phyloP scores from a whole-genome alignment of 2,113 vertebrate genomes.

The Gopherus evgoodei region DNA sequence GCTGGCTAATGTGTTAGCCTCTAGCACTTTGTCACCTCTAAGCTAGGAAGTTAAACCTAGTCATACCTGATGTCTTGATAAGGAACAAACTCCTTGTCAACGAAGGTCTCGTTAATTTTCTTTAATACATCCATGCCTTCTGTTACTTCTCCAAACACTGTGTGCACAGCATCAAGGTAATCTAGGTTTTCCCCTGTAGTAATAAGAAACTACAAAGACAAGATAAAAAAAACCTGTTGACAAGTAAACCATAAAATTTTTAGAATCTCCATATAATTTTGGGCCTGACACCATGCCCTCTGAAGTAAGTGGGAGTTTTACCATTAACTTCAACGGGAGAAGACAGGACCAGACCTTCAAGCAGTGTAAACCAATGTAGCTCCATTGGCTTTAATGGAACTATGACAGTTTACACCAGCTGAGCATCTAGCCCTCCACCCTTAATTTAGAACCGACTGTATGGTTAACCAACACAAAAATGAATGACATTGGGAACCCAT shows the following conservation, averaged over 20 bases:
- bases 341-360: not conserved
- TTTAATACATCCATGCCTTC: conserved; percentile 94
- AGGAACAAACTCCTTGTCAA: conserved; percentile 94
- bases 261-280: not conserved
- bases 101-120: conserved; percentile 95
- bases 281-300: not conserved
- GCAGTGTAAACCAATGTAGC: not conserved
- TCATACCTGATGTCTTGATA: conserved; percentile 95
- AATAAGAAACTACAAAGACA: conserved; percentile 90
- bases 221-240: conserved; percentile 19
- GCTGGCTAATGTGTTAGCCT: not conserved
- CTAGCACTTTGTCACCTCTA: not conserved
- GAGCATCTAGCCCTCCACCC: not conserved
- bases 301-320: not conserved
- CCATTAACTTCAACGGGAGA: not conserved
- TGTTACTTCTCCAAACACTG: conserved; percentile 96
- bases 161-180: conserved; percentile 95
- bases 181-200: conserved; percentile 93
- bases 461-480: not conserved
- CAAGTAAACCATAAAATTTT: not conserved
- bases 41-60: not conserved
- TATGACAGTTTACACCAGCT: not conserved
- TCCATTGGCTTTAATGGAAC: not conserved
- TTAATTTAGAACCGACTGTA: not conserved
- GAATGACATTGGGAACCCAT: accelerated